Evolutionary conservation across 2,888 invertebrate species (phyloP), one percentile per base, ranked within the genome.

Genomic region (Callinectes sapidus): DNA sequence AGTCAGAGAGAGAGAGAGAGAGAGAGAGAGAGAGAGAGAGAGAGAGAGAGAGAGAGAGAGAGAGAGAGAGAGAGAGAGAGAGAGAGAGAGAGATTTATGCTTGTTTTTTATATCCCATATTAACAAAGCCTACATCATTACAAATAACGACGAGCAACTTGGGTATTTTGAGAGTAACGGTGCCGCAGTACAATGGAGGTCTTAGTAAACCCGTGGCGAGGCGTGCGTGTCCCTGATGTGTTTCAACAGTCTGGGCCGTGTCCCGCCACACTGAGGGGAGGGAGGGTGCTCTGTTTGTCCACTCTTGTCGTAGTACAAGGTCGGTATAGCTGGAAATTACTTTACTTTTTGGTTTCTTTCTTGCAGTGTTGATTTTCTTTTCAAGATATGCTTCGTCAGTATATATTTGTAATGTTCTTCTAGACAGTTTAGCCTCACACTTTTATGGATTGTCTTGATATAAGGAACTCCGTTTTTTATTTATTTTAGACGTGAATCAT

Each of bases 11-110:
- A 23, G 23, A 61, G 61, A 61, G 18, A 61, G 61, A 61, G 61
- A 61, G 61, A 61, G 61, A 61, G 61, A 61, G 61, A 61, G 61
- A 61, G 61, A 61, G 61, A 61, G 61, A 61, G 61, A 61, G 61
- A 61, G 55, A 55, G 18, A 55, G 55, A 23, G 23, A 61, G 61
- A 61, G 18, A 61, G 61, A 61, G 61, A 55, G 55, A 55, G 18
- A 55, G 55, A 23, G 23, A 61, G 61, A 61, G 18, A 61, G 61
- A 61, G 61, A 61, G 61, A 61, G 61, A 61, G 61, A 61, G 61
- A 61, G 61, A 61, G 61, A 61, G 61, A 61, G 61, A 61, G 61
- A 61, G 61, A 61, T 48, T 48, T 48, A 8, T 48, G 48, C 48
- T 6, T 8, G 48, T 48, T 48, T 10, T 48, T 48, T 10, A 6